Conservation (phyloP, 2,888 invertebrate species). For the Orgyia antiqua region DNA sequence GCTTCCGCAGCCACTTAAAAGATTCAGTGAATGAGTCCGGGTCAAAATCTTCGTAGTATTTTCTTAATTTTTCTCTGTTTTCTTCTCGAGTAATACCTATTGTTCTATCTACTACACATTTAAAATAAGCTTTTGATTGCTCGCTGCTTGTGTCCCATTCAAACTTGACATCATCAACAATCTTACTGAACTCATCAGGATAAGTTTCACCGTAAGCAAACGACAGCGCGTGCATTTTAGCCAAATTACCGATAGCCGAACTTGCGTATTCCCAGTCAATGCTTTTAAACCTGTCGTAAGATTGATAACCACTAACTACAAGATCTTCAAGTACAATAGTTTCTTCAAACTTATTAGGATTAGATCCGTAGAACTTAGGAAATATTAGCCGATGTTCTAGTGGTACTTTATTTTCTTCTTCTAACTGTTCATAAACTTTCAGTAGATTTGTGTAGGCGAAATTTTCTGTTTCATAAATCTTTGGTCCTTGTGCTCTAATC, state of each 20-base stretch:
- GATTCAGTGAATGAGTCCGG: slow-evolving; percentile 18
- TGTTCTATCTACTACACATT: not conserved
- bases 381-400: slow-evolving; percentile 33
- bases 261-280: slow-evolving; percentile 50
- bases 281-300: slow-evolving; percentile 39
- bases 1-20: not conserved
- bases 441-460: slow-evolving; percentile 38
- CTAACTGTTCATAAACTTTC: slow-evolving; percentile 31
- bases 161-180: slow-evolving; percentile 21
- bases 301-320: slow-evolving; percentile 32
- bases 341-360: slow-evolving; percentile 30
- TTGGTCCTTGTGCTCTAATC: slow-evolving; percentile 24
- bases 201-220: slow-evolving; percentile 32
- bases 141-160: slow-evolving; percentile 6
- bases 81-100: slow-evolving; percentile 9
- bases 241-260: slow-evolving; percentile 39
- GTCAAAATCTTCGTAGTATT: slow-evolving; percentile 10
- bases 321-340: slow-evolving; percentile 52
- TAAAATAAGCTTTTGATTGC: not conserved
- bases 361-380: slow-evolving; percentile 41
- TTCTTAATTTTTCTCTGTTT: slow-evolving; percentile 24
- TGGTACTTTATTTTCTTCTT: slow-evolving; percentile 31
- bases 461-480: slow-evolving; percentile 38
- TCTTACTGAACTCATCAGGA: slow-evolving; percentile 39
- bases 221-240: slow-evolving; percentile 59